Conservation (phyloP, 1,140 invertebrate species). For the Glossosoma conforme region DNA sequence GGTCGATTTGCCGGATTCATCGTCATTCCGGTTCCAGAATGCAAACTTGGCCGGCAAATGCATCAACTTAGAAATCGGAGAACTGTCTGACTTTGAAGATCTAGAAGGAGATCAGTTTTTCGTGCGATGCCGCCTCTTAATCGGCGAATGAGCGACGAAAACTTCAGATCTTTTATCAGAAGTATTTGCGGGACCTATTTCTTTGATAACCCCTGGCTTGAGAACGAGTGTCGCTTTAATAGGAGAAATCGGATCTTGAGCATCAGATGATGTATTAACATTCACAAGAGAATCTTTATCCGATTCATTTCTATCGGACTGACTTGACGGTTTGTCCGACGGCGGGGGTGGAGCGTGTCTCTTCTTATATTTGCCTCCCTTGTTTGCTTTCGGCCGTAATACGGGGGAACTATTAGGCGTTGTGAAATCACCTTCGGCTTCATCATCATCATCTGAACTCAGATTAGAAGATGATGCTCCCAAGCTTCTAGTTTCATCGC, state of each 20-base stretch:
- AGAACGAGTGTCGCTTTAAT: neutral
- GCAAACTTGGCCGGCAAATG: conserved; percentile 46
- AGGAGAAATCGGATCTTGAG: neutral
- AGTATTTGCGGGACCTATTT: neutral
- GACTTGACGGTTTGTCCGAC: neutral
- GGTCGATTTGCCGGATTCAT: conserved; percentile 30
- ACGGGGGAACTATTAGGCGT: conserved; percentile 47
- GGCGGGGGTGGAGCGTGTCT: conserved; percentile 43
- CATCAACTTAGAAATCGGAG: conserved; percentile 42
- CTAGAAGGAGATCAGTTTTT: conserved; percentile 2
- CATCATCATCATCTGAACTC: conserved; percentile 25
- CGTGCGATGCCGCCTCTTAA: conserved; percentile 31
- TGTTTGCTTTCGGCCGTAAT: conserved; percentile 36
- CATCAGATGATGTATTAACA: neutral
- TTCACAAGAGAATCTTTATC: conserved; percentile 4
- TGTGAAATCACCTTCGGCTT: conserved; percentile 45
- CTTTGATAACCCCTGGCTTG: neutral
- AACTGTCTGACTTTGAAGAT: conserved; percentile 20
- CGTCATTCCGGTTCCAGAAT: conserved; percentile 45
- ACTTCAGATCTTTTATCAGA: conserved; percentile 18
- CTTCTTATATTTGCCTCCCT: conserved; percentile 44
- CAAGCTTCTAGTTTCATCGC: conserved; percentile 11
- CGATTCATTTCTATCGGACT: conserved; percentile 10
- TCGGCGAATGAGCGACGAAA: conserved; percentile 33
- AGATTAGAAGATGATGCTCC: conserved; percentile 23